phyloP scores from a whole-genome alignment of 1,140 invertebrate species.

The Phymorhynchus buccinoides region DNA sequence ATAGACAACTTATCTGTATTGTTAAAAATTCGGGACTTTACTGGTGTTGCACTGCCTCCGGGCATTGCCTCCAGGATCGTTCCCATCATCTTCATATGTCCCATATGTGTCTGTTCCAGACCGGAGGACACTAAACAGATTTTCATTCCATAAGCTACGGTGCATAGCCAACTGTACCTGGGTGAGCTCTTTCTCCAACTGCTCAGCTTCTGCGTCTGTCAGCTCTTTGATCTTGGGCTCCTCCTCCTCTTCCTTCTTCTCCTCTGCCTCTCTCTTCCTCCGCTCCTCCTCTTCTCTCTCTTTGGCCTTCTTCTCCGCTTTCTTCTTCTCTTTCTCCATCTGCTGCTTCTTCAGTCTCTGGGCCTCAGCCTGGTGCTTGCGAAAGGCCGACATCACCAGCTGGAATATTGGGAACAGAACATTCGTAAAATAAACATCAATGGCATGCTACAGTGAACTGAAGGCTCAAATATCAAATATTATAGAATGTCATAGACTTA shows the following conservation, averaged over 20 bases:
- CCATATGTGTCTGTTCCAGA: too few relatives aligned
- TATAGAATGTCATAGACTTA: neutral
- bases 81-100: too few relatives aligned
- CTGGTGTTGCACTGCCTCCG: too few relatives aligned
- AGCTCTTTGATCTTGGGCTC: slow-evolving; percentile 85
- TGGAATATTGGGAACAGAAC: too few relatives aligned
- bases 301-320: slow-evolving; percentile 70
- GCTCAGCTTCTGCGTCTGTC: slow-evolving; percentile 91
- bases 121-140: too few relatives aligned
- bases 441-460: too few relatives aligned
- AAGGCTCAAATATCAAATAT: neutral
- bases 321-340: slow-evolving; percentile 75
- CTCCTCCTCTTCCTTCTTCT: slow-evolving; percentile 78
- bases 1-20: too few relatives aligned
- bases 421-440: too few relatives aligned
- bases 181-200: slow-evolving; percentile 87
- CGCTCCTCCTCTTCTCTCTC: slow-evolving; percentile 70
- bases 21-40: too few relatives aligned
- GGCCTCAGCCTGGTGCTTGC: slow-evolving; percentile 11
- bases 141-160: too few relatives aligned
- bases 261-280: slow-evolving; percentile 55
- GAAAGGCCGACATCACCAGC: slow-evolving; percentile 27
- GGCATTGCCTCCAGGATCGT: too few relatives aligned
- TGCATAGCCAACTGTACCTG: slow-evolving; percentile 42
- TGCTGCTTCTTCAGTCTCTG: slow-evolving; percentile 72